Evolutionary conservation across 2,888 invertebrate genomes (phyloP).

Genomic region (Octonoba sinensis): DNA sequence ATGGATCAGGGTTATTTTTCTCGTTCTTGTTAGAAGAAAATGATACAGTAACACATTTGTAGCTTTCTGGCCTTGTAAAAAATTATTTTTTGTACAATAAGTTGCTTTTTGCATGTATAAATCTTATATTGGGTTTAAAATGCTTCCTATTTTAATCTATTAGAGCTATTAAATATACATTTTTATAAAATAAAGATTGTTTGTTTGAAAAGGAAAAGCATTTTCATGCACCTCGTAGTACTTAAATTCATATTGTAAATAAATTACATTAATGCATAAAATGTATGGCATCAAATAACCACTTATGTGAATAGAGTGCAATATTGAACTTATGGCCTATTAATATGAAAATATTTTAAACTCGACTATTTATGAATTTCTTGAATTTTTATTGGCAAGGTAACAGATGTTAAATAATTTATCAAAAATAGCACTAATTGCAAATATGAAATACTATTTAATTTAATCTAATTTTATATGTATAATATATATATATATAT

Average conservation of each 20-base stretch:
- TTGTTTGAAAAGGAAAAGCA: constrained; percentile 22
- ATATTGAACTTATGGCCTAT: constrained; percentile 38
- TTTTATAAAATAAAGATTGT: constrained; percentile 26
- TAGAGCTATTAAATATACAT: constrained; percentile 30
- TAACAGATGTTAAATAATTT: too few species aligned
- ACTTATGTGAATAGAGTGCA: constrained; percentile 50
- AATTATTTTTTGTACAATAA: constrained; percentile 55
- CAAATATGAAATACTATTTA: too few species aligned
- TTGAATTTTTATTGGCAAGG: background rate
- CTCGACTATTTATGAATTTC: background rate
- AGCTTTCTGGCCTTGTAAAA: constrained; percentile 60
- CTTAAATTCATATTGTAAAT: constrained; percentile 62
- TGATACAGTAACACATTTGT: constrained; percentile 40
- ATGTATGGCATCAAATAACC: constrained; percentile 26
- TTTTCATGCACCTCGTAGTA: constrained; percentile 43
- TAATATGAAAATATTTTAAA: constrained; percentile 11
- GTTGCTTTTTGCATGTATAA: constrained; percentile 51
- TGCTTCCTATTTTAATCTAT: constrained; percentile 57
- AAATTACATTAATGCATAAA: constrained; percentile 33
- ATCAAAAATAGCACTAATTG: too few species aligned
- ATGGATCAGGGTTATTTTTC: background rate
- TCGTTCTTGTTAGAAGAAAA: background rate
- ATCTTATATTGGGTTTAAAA: constrained; percentile 49
- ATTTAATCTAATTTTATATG: too few species aligned
- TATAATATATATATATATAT: too few species aligned